These are phyloP conservation scores for Drosophila incognita DNA, from an alignment of 2,888 invertebrate species.

Conservation along the genomic window DNA sequence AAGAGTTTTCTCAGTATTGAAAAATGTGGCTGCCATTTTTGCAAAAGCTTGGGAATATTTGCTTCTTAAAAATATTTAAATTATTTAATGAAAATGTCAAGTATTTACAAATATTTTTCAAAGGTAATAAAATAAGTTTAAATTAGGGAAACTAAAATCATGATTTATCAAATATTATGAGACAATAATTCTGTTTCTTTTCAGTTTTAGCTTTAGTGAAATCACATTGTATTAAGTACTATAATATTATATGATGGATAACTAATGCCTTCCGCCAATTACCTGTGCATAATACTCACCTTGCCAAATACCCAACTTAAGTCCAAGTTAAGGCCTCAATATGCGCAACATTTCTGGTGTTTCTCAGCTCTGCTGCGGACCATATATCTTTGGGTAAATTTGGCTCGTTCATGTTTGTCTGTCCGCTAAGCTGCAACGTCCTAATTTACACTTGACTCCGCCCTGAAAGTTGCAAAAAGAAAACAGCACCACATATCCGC, in stretches of 20 bases:
- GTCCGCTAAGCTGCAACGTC: slow-evolving; percentile 65
- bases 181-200: background rate
- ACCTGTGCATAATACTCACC: slow-evolving; percentile 32
- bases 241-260: slow-evolving; percentile 13
- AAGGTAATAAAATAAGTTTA: background rate
- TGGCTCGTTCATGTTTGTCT: slow-evolving; percentile 45
- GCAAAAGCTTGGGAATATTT: background rate
- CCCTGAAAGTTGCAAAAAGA: slow-evolving; percentile 9
- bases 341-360: slow-evolving; percentile 1
- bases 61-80: background rate
- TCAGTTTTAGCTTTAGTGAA: background rate
- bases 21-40: no score
- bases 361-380: slow-evolving; percentile 20
- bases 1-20: background rate
- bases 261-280: slow-evolving; percentile 54
- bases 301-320: slow-evolving; percentile 10
- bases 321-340: slow-evolving; percentile 6
- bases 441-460: slow-evolving; percentile 69
- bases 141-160: background rate
- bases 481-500: slow-evolving; percentile 9
- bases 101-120: no score
- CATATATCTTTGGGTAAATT: slow-evolving; percentile 46
- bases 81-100: no score
- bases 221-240: background rate
- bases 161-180: background rate